Conservation (phyloP, 2,113 vertebrate genomes). For the Etheostoma spectabile region DNA sequence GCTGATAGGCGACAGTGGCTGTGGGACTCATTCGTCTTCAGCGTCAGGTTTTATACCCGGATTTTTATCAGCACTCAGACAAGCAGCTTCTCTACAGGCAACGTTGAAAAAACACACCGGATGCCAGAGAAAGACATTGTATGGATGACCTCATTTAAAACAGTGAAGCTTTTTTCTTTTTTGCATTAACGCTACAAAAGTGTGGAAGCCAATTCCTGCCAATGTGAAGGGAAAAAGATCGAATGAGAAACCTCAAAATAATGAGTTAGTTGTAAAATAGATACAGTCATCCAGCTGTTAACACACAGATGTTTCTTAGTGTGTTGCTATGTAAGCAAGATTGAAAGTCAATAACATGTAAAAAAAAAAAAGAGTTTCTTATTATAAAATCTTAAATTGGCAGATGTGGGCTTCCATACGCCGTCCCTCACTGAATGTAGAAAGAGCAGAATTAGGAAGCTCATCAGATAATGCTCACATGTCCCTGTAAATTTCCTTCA, state of each 20-base stretch:
- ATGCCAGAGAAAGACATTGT: slow-evolving; percentile 38
- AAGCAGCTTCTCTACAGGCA: slow-evolving; percentile 49
- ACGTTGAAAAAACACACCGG: slow-evolving; percentile 37
- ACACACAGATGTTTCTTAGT: too few relatives aligned
- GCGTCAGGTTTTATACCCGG: slow-evolving; percentile 66
- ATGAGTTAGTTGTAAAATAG: too few relatives aligned
- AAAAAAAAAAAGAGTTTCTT: too few relatives aligned
- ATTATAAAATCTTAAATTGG: too few relatives aligned
- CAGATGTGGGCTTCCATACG: not conserved
- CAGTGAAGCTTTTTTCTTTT: slow-evolving; percentile 31
- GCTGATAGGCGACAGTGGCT: slow-evolving; percentile 63
- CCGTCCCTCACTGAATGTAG: slow-evolving; percentile 12
- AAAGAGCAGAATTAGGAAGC: not conserved
- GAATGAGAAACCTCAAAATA: too few relatives aligned
- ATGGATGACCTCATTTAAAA: slow-evolving; percentile 68
- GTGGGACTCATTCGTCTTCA: slow-evolving; percentile 73
- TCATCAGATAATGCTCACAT: slow-evolving; percentile 53
- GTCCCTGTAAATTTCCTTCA: slow-evolving; percentile 23
- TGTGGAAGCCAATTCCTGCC: too few relatives aligned
- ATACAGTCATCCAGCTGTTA: too few relatives aligned
- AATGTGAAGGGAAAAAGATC: too few relatives aligned
- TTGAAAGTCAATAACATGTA: too few relatives aligned
- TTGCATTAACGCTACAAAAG: too few relatives aligned
- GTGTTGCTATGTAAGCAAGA: too few relatives aligned
- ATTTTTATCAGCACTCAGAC: slow-evolving; percentile 71